Evolutionary conservation across 2,797 vertebrate genomes (phyloP).

Genomic region (Pterois miles): DNA sequence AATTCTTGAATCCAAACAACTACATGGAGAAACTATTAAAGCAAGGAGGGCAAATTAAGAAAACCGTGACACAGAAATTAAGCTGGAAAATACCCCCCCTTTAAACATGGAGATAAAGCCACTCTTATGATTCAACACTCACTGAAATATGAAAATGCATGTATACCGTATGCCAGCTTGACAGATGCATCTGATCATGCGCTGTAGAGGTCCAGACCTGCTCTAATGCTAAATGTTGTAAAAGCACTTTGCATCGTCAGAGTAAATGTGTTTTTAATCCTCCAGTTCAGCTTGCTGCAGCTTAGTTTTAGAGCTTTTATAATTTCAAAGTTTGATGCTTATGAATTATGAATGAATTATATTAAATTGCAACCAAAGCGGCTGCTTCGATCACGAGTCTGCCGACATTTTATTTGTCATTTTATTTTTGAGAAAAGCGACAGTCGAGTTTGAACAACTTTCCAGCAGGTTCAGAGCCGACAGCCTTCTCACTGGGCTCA

Average conservation of each 20-base stretch:
- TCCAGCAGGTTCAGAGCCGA: neutral
- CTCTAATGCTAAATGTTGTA: neutral
- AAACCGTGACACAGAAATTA: neutral
- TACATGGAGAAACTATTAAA: neutral
- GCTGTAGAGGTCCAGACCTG: slow-evolving; percentile 5
- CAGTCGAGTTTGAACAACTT: neutral
- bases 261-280: slow-evolving; percentile 6
- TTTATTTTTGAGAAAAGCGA: slow-evolving; percentile 5
- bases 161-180: neutral
- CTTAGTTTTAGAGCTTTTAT: slow-evolving; percentile 11
- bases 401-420: neutral
- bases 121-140: slow-evolving; percentile 14
- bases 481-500: neutral
- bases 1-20: neutral
- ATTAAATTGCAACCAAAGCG: slow-evolving; percentile 2
- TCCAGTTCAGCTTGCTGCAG: neutral
- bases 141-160: slow-evolving; percentile 2
- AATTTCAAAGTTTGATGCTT: neutral
- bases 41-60: neutral
- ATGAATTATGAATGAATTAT: neutral
- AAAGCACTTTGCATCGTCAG: slow-evolving; percentile 1
- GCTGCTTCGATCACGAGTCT: neutral
- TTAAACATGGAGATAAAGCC: slow-evolving; percentile 27
- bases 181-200: neutral
- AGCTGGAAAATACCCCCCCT: slow-evolving; percentile 5